Conservation (phyloP, 2,888 invertebrate genomes). For the Tolmerus cingulatus region DNA sequence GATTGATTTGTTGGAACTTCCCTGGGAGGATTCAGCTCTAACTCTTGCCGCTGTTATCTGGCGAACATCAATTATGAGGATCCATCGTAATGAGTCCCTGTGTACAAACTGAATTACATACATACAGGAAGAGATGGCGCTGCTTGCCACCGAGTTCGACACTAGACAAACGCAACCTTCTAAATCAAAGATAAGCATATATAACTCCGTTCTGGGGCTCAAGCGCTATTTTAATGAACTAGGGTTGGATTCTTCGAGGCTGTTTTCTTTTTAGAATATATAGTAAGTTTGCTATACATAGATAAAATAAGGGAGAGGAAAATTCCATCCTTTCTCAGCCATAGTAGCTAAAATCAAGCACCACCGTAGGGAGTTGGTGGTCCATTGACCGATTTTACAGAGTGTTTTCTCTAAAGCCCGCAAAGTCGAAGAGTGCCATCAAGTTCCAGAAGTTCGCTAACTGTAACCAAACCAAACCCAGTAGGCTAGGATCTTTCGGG, state of each 20-base stretch:
- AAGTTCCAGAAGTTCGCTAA: not conserved
- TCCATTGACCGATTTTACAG: not conserved
- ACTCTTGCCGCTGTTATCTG: conserved; percentile 1
- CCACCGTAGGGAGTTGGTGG: not conserved
- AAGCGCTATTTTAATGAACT: conserved; percentile 5
- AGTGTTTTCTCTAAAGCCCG: not conserved
- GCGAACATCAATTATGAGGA: conserved; percentile 23
- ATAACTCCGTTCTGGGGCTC: not conserved
- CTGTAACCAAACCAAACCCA: not conserved
- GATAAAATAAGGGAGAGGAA: not conserved
- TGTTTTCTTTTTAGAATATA: not conserved
- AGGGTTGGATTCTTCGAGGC: not conserved
- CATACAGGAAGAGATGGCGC: not conserved
- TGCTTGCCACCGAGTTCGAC: not conserved
- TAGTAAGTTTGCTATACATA: no score
- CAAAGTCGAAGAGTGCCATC: not conserved
- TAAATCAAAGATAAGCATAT: not conserved
- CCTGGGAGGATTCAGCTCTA: conserved; percentile 17
- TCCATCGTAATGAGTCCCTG: conserved; percentile 13
- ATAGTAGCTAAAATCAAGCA: not conserved
- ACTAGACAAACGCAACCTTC: not conserved
- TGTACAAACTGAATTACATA: not conserved
- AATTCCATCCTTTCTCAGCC: not conserved
- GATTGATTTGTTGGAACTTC: conserved; percentile 39
- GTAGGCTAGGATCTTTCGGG: not conserved